These are phyloP conservation scores for Grantiella picta DNA, from an alignment of 2,113 vertebrate species.

Conservation along the genomic window DNA sequence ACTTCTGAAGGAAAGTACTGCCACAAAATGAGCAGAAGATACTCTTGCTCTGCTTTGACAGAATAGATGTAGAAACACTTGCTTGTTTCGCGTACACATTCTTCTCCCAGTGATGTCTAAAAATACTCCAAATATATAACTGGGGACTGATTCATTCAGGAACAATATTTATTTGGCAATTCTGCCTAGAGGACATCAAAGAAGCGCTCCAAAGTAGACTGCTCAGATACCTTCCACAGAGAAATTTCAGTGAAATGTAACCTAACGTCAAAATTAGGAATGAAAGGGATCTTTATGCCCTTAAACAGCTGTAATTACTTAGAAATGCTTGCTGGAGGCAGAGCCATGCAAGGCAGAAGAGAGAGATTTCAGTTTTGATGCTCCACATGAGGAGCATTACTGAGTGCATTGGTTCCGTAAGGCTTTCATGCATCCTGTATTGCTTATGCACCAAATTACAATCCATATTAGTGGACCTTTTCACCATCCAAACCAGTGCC, in stretches of 20 bases:
- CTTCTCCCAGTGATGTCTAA: not conserved
- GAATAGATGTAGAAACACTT: not conserved
- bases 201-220: not conserved
- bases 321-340: not conserved
- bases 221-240: not conserved
- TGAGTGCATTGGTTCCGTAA: not conserved
- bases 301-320: not conserved
- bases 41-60: not conserved
- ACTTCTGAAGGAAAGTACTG: not conserved
- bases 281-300: not conserved
- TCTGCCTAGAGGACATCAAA: not conserved
- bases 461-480: not conserved
- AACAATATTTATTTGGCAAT: not conserved
- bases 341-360: not conserved
- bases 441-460: not conserved
- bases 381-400: not conserved
- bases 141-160: not conserved
- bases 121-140: not conserved
- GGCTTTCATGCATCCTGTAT: not conserved
- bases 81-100: not conserved
- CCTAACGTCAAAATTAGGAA: not conserved
- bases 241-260: not conserved
- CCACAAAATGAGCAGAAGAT: not conserved
- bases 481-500: not conserved
- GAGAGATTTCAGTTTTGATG: not conserved